A percentile compares a stretch with the other conserved stretches of the same genome.
Conservation (phyloP, 2,888 invertebrate genomes). For the Xestoiulus laeticollis region DNA sequence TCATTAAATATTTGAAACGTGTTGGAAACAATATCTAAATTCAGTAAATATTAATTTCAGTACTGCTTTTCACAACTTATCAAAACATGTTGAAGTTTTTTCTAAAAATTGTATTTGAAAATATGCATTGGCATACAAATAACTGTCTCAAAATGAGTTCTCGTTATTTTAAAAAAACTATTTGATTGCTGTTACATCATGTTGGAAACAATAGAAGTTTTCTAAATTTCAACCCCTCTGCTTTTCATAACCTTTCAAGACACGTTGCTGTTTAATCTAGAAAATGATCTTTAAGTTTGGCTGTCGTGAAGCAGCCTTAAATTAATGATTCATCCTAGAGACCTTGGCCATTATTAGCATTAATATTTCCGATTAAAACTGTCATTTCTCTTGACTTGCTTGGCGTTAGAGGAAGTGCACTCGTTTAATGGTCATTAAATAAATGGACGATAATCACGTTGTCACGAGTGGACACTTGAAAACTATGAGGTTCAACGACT, state of each 20-base stretch:
- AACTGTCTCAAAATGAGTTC: too few species aligned
- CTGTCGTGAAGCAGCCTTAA: neutral
- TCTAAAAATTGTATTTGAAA: too few species aligned
- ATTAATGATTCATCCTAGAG: neutral
- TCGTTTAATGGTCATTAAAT: neutral
- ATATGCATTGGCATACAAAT: too few species aligned
- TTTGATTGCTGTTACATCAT: too few species aligned
- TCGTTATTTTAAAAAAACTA: too few species aligned
- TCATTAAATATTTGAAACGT: too few species aligned
- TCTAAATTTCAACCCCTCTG: too few species aligned
- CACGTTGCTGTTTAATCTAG: neutral
- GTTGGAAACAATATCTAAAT: too few species aligned
- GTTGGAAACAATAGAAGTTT: too few species aligned
- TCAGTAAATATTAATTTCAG: too few species aligned
- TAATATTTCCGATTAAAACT: neutral
- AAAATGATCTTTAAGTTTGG: neutral
- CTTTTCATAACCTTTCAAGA: neutral
- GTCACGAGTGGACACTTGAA: constrained; percentile 21
- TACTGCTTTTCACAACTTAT: too few species aligned
- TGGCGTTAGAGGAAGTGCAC: neutral
- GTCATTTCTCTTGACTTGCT: neutral
- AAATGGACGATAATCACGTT: neutral
- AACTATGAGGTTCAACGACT: neutral
- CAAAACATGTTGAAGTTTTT: too few species aligned
- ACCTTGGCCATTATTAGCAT: neutral